Conservation (phyloP, 2,797 vertebrate genomes). For the Gymnoscopelus microlampas region DNA sequence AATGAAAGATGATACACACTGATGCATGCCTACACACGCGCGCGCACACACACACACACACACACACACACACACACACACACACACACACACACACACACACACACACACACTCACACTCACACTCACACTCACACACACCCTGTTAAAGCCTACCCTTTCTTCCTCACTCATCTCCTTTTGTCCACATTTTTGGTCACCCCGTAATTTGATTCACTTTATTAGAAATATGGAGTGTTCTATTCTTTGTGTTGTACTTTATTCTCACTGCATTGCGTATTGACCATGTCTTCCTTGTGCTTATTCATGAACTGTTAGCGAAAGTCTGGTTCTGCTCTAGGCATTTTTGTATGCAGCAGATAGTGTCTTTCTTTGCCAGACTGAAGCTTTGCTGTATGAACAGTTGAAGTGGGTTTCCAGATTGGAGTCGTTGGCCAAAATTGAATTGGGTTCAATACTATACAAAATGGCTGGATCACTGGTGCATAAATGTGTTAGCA, state of each 20-base stretch:
- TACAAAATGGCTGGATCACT: not conserved
- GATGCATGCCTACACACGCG: not conserved
- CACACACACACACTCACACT: not conserved
- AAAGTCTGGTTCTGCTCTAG: not conserved
- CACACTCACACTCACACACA: constrained; percentile 6
- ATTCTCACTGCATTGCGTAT: not conserved
- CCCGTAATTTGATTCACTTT: not conserved
- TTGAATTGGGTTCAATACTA: not conserved
- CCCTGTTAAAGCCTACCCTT: not conserved
- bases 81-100: not conserved
- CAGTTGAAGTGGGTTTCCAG: constrained; percentile 25
- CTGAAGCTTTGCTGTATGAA: constrained; percentile 17
- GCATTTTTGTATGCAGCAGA: constrained; percentile 29
- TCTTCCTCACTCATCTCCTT: not conserved
- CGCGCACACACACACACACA: constrained; percentile 2
- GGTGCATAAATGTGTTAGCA: not conserved
- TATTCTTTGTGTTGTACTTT: not conserved
- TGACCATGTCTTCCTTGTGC: not conserved
- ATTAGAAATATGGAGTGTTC: not conserved
- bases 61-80: constrained; percentile 8
- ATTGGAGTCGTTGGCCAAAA: constrained; percentile 6
- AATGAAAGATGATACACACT: constrained; percentile 32
- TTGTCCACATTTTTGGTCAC: not conserved
- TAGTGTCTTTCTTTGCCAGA: constrained; percentile 34
- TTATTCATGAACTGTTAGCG: not conserved